Percentiles rank a stretch among this genome's conserved stretches.
Evolutionary conservation across 2,113 vertebrate genomes (phyloP).

Genomic region (Xiphophorus hellerii): DNA sequence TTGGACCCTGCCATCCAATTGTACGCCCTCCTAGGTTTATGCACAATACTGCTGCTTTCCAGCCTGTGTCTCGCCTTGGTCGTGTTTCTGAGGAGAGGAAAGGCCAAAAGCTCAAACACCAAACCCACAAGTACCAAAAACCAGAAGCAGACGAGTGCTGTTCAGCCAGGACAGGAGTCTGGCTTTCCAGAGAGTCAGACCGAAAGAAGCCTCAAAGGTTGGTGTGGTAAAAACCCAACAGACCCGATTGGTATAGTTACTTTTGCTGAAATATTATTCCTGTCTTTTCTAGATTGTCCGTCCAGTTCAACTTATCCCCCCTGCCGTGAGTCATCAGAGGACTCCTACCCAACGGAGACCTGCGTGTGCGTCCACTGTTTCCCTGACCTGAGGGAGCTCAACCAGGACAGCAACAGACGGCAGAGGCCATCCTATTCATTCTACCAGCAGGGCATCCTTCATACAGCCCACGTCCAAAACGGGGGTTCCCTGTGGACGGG

Average conservation of each 20-base stretch:
- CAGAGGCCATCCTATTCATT: neutral
- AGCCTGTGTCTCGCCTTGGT: slow-evolving; percentile 73
- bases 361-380: slow-evolving; percentile 87
- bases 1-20: slow-evolving; percentile 47
- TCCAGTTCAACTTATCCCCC: slow-evolving; percentile 7
- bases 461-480: neutral
- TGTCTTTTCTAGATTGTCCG: slow-evolving; percentile 67
- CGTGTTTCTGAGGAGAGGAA: slow-evolving; percentile 73
- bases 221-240: slow-evolving; percentile 5
- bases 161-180: neutral
- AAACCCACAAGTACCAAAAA: neutral
- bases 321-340: slow-evolving; percentile 13
- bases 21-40: slow-evolving; percentile 80
- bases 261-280: neutral
- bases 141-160: neutral
- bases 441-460: slow-evolving; percentile 48
- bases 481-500: neutral
- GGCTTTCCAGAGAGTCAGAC: neutral
- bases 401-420: slow-evolving; percentile 52
- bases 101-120: slow-evolving; percentile 31
- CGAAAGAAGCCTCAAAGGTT: slow-evolving; percentile 72
- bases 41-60: slow-evolving; percentile 75
- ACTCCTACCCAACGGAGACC: slow-evolving; percentile 84
- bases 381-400: slow-evolving; percentile 71
- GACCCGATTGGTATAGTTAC: neutral